Percentiles rank a stretch among this genome's conserved stretches.
Evolutionary conservation across 2,888 invertebrate species (phyloP).

Genomic region (Tenodera sinensis): DNA sequence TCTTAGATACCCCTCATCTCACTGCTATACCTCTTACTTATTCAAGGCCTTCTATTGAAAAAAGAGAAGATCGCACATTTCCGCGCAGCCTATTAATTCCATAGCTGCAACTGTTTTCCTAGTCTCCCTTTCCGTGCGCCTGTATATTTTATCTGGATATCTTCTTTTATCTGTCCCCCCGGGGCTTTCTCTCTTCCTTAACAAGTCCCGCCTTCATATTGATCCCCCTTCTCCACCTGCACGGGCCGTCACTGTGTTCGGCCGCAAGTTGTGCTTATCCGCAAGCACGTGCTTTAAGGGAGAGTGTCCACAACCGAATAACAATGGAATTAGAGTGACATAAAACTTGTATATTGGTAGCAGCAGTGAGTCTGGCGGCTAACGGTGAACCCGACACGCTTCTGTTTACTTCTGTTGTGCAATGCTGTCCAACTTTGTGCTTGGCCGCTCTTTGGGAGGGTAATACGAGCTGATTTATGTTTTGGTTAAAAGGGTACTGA

Average conservation of each 20-base stretch:
- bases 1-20: not conserved
- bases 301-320: no score
- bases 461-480: no score
- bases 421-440: no score
- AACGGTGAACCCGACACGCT: no score
- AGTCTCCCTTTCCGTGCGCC: not conserved
- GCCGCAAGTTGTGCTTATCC: no score
- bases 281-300: no score
- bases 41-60: not conserved
- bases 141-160: slow-evolving; percentile 11
- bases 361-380: no score
- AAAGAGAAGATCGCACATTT: not conserved
- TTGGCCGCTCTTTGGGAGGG: no score
- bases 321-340: no score
- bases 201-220: not conserved
- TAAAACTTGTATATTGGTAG: no score
- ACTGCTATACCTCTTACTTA: not conserved
- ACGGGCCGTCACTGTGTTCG: not conserved
- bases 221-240: not conserved
- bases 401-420: no score
- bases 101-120: not conserved
- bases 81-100: not conserved
- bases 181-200: slow-evolving; percentile 5
- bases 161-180: slow-evolving; percentile 14
- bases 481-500: no score